Base-by-base conservation (phyloP, 1,140 invertebrate species). In the Metopolophium dirhodum region DNA sequence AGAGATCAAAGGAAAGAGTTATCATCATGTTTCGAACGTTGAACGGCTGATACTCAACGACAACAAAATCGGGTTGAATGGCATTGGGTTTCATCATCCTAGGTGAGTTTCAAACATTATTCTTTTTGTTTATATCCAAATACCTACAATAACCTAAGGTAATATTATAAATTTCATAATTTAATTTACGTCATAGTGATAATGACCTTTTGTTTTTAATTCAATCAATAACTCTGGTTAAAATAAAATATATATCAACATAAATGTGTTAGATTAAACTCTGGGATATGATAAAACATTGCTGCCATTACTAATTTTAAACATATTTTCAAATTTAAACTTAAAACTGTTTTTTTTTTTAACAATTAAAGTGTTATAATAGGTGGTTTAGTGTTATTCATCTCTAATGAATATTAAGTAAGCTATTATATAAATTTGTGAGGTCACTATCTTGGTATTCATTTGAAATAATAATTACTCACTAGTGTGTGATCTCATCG, bases 1-100 rank as follows among this genome's bases (percentile, higher is more conserved):
- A 87, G 96, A 97, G 93, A 98, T 98, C 92, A 96, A 96, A 94
- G 97, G 97, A 2, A 97, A 97, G 95, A 95, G 97, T 8, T 98
- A 97, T 95, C 97, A 98, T 94, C 97, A 97, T 94, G 97, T 98
- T 2, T 95, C 96, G 82, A 96, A 96, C 90, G 97, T 98, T 0
- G 96, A 97, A 94, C 95, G 96, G n/a, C 95, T 98, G 3, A 96
- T 97, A 94, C 95, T 98, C 11, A 97, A 97, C 94, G 96, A 97
- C 94, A 98, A 98, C 94, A 95, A 97, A 94, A 95, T 98, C 7
- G 96, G 96, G 3, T 96, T 97, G 87, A 96, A 96, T 41, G 96
- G 95, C 86, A 95, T 95, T 6, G 96, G 96, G 93, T 95, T 96
- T 94, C 96, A 96, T 94, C 97, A 98, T 95, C 97, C 97, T 0